Conservation (phyloP, 1,140 invertebrate species). For the Hormaphis cornu region DNA sequence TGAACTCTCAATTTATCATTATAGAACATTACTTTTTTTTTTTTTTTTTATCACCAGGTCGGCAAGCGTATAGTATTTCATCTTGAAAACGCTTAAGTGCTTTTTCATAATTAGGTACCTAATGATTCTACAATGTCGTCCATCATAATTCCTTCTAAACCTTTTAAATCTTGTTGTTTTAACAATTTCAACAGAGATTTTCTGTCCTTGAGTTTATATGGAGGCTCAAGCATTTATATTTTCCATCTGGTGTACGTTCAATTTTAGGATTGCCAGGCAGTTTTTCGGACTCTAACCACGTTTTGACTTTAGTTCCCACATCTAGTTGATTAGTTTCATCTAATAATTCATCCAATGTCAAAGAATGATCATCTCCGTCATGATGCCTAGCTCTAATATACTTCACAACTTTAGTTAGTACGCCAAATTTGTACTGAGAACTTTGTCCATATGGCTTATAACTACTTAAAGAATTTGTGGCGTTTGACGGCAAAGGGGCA, state of each 20-base stretch:
- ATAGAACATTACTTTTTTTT: constrained; percentile 94
- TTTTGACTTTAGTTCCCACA: constrained; percentile 66
- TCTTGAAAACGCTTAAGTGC: constrained; percentile 64
- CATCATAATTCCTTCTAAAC: constrained; percentile 81
- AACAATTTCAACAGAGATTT: constrained; percentile 68
- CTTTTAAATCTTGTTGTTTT: constrained; percentile 90
- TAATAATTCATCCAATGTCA: constrained; percentile 88
- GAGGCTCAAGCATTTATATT: constrained; percentile 87
- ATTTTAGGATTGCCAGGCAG: constrained; percentile 89
- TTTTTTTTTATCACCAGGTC: constrained; percentile 93
- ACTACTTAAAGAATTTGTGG: constrained; percentile 23
- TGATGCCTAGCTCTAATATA: constrained; percentile 91
- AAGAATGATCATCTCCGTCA: constrained; percentile 81
- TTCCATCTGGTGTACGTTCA: constrained; percentile 65
- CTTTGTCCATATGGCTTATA: constrained; percentile 77
- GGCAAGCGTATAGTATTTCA: constrained; percentile 72
- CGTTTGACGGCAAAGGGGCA: constrained; percentile 43
- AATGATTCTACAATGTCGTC: constrained; percentile 95
- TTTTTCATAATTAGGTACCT: constrained; percentile 85
- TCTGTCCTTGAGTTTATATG: constrained; percentile 83
- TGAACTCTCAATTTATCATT: constrained; percentile 94
- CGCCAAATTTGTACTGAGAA: constrained; percentile 86
- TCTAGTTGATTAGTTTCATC: constrained; percentile 98
- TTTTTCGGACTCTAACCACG: constrained; percentile 74
- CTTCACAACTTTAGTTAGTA: constrained; percentile 93